A percentile compares a stretch with the other conserved stretches of the same genome.
Evolutionary conservation across 2,888 invertebrate species (phyloP).

Genomic region (Leptopterna dolabrata): DNA sequence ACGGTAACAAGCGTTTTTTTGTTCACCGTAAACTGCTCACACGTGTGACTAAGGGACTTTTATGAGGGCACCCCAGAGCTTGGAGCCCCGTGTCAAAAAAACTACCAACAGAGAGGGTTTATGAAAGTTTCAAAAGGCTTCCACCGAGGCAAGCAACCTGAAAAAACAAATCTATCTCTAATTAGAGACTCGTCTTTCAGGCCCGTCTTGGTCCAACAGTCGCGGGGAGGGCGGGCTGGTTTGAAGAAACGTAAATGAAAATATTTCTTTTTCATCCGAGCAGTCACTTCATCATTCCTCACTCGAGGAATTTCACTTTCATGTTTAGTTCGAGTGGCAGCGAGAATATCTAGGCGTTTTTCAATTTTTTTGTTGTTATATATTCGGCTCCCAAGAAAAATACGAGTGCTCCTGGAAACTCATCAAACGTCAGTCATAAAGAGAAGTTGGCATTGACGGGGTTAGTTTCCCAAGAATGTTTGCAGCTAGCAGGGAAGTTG

Average conservation of each 20-base stretch:
- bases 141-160: slow-evolving; percentile 7
- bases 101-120: background rate
- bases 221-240: background rate
- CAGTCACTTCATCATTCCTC: slow-evolving; percentile 21
- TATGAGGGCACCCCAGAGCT: slow-evolving; percentile 23
- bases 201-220: slow-evolving; percentile 17
- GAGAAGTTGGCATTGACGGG: too few relatives aligned
- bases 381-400: background rate
- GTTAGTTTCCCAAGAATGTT: too few relatives aligned
- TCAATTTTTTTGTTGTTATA: background rate
- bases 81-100: background rate
- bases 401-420: background rate
- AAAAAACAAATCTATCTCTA: slow-evolving; percentile 38
- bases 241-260: slow-evolving; percentile 37
- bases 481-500: too few relatives aligned
- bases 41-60: slow-evolving; percentile 38
- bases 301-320: background rate
- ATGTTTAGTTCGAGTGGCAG: background rate
- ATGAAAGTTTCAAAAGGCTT: slow-evolving; percentile 26
- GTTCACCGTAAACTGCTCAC: background rate
- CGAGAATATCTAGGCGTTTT: background rate
- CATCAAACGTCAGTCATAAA: too few relatives aligned
- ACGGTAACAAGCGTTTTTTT: background rate
- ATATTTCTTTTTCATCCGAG: slow-evolving; percentile 24
- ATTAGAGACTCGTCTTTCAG: slow-evolving; percentile 7